Evolutionary conservation across 2,888 invertebrate species (phyloP), one percentile per base, ranked within the genome.

Genomic region (Poecilus cupreus): DNA sequence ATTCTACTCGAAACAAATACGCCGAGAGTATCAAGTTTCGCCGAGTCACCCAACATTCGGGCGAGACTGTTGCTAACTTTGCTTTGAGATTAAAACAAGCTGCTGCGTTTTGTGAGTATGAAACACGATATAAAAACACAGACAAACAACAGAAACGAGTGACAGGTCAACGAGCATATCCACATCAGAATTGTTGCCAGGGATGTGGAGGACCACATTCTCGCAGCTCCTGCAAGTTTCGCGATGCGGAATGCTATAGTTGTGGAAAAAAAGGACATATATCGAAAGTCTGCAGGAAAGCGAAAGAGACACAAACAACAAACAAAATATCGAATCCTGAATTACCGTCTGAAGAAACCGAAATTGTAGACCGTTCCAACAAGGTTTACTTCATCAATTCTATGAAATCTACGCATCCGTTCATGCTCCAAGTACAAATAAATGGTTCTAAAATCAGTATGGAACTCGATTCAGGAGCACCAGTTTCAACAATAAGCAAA

Each of bases 381-480:
- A 82, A 79, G 37, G 57, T 70, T 43, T 24, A 57, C 22, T 22
- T 49, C 24, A 24, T 70, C 57, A 37, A 64, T 20, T 39, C 46
- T 8, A 20, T 57, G 3, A 49, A 70, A 82, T 20, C 79, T 20
- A 13, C 82, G 11, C 43, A 37, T 5, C 37, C 39, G 6, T 68
- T 3, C 11, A 3, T 82, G 70, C 10, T 82, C 13, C 22, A n/a
- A n/a, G n/a, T 80, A 0, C 22, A 49, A 8, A 75, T 76, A 2
- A 54, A 82, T 10, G 82, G 79, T 1, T 0, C 10, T 18, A 39
- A 32, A n/a, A 1, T 78, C 16, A 60, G 79, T n/a, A 82, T 81
- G 79, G 81, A 74, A 57, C 78, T 82, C 18, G 82, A 82, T 37
- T 78, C 82, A 4, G 82, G 82, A 3, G 82, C 81, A 24, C 82